Conservation (phyloP, 2,113 vertebrate species). For the Edolisoma coerulescens region DNA sequence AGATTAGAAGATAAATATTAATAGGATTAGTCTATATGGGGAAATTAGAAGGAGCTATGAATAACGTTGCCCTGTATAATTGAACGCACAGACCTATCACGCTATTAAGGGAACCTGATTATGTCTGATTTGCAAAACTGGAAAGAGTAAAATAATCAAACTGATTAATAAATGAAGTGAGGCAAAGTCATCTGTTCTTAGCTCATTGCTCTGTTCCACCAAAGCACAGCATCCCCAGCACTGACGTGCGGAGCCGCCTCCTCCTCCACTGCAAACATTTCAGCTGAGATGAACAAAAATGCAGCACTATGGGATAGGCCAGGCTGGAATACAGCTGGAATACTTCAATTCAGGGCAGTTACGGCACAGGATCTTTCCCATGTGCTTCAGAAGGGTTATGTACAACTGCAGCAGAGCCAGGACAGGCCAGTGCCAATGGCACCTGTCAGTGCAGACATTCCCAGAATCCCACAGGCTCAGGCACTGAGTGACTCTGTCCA, state of each 20-base stretch:
- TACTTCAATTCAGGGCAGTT: rapidly evolving
- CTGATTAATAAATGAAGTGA: neutral
- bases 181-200: neutral
- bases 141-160: slow-evolving; percentile 7
- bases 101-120: neutral
- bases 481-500: neutral
- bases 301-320: neutral
- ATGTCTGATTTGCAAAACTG: neutral
- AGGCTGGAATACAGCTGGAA: neutral
- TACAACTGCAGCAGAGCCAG: neutral
- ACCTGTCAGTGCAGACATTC: neutral
- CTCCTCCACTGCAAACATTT: neutral
- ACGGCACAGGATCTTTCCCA: too few relatives aligned
- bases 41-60: slow-evolving; percentile 8
- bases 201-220: neutral
- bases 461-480: neutral
- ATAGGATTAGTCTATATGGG: slow-evolving; percentile 1
- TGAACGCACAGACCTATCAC: neutral
- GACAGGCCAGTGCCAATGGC: neutral
- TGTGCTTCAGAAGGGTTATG: neutral
- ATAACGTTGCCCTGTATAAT: neutral
- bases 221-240: neutral
- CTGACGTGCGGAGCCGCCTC: neutral
- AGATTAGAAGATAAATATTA: slow-evolving; percentile 35
- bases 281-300: neutral